Percentiles rank a stretch among this genome's conserved stretches.
These are phyloP conservation scores for Cacatua alba DNA, from an alignment of 2,113 vertebrate genomes.

Conservation along the genomic window DNA sequence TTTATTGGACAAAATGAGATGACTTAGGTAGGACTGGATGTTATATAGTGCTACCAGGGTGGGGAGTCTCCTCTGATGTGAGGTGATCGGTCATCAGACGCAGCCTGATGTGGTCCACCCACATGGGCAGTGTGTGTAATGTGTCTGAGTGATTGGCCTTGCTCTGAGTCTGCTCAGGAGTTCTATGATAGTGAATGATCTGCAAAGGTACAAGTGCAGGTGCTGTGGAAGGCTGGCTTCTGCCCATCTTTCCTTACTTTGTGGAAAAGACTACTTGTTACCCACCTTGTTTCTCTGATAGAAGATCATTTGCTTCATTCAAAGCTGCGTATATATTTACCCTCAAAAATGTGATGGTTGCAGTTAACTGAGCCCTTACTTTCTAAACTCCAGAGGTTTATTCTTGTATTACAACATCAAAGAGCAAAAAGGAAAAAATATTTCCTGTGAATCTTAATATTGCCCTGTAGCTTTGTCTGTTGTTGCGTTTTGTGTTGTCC, in stretches of 20 bases:
- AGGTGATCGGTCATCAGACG: neutral
- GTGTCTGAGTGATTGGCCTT: neutral
- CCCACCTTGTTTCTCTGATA: neutral
- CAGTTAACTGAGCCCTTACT: neutral
- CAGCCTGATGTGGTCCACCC: neutral
- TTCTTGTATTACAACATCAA: neutral
- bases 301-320: neutral
- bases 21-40: neutral
- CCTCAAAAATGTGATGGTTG: neutral
- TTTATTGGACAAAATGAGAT: neutral
- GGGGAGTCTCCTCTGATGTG: neutral
- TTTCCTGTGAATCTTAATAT: neutral
- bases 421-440: neutral
- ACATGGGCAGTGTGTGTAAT: neutral
- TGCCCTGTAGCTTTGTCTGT: neutral
- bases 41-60: neutral
- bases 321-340: neutral
- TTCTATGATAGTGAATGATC: neutral
- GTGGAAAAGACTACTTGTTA: neutral
- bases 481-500: neutral
- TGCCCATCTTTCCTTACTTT: neutral
- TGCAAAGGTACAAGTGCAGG: neutral
- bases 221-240: neutral
- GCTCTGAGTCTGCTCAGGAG: neutral
- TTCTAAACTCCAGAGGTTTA: neutral